Evolutionary conservation across 2,888 invertebrate genomes (phyloP).

Genomic region (Ochropleura plecta): DNA sequence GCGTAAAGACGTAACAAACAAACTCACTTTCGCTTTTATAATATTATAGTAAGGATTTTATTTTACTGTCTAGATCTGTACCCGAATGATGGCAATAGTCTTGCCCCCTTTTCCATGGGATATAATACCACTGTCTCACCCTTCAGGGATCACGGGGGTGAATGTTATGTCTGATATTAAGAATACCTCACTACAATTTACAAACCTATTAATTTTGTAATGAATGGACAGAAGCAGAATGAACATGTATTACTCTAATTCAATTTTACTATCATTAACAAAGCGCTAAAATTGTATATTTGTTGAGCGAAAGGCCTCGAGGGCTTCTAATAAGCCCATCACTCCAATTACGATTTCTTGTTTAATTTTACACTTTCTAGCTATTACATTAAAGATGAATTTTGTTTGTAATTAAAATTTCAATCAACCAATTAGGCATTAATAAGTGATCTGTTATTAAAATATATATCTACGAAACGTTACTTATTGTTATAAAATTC

Average conservation of each 20-base stretch:
- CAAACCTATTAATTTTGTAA: conserved; percentile 6
- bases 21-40: no score
- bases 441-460: conserved; percentile 68
- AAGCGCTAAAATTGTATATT: conserved; percentile 33
- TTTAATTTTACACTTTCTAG: conserved; percentile 29
- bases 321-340: conserved; percentile 32
- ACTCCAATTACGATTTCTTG: neutral
- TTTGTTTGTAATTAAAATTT: conserved; percentile 38
- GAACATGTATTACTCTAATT: conserved; percentile 10
- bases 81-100: no score
- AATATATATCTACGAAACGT: conserved; percentile 49
- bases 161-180: no score
- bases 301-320: conserved; percentile 8
- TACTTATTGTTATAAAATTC: neutral
- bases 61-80: no score
- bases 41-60: no score
- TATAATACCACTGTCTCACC: no score
- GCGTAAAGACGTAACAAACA: no score
- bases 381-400: conserved; percentile 17
- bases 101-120: no score
- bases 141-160: no score
- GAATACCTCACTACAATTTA: neutral
- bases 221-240: neutral
- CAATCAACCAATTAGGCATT: conserved; percentile 45
- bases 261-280: conserved; percentile 37